phyloP scores from a whole-genome alignment of 1,140 invertebrate species.

The Luehdorfia chinensis region DNA sequence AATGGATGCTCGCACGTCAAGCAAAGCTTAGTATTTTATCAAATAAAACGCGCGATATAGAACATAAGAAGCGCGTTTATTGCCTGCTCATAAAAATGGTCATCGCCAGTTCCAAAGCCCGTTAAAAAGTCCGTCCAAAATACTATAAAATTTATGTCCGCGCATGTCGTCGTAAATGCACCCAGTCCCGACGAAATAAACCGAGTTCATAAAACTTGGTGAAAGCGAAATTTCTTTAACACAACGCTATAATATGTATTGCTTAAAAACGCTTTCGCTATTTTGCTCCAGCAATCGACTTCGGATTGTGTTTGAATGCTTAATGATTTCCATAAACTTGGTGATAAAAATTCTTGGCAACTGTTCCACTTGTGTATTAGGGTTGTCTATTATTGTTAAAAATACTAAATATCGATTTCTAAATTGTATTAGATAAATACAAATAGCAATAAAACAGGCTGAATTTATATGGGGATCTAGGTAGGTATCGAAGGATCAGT shows the following conservation, averaged over 20 bases:
- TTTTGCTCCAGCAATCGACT: no score
- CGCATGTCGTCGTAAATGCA: conserved; percentile 47
- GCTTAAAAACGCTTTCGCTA: conserved; percentile 2
- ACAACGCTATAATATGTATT: conserved; percentile 24
- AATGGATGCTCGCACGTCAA: no score
- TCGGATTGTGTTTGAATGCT: no score
- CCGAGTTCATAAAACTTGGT: conserved; percentile 40
- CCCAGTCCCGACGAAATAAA: conserved; percentile 34
- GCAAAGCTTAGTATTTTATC: conserved; percentile 3
- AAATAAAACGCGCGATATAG: conserved; percentile 14
- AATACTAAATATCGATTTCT: no score
- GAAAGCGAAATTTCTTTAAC: conserved; percentile 33
- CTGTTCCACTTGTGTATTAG: no score
- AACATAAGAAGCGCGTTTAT: conserved; percentile 20
- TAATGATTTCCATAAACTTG: no score
- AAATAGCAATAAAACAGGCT: no score
- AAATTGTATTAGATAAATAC: no score
- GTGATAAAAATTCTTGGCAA: no score
- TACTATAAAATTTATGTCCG: conserved; percentile 56
- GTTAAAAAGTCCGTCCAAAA: conserved; percentile 45
- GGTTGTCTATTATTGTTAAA: no score
- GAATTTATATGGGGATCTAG: no score
- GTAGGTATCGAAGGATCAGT: no score
- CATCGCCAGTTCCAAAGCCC: conserved; percentile 37
- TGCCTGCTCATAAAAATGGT: conserved; percentile 36